Evolutionary conservation across 2,888 invertebrate species (phyloP), one percentile per base, ranked within the genome.

Genomic region (Ormyrus labotus): DNA sequence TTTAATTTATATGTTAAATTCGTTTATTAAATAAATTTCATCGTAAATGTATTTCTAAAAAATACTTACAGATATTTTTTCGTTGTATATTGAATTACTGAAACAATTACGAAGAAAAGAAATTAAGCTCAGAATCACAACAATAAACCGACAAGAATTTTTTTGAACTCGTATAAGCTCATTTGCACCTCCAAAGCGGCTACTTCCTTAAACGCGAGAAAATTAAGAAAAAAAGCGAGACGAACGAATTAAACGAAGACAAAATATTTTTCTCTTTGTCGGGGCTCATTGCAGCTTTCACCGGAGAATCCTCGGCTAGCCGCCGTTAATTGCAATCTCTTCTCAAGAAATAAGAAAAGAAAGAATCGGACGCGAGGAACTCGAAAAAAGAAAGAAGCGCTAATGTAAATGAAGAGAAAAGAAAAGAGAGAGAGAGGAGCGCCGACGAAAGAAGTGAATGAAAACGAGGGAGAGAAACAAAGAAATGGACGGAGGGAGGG

Each of bases 261-360:
- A 19, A 58, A 70, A 64, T 55, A 55, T 55, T 55, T 64, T 73
- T 19, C 45, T 73, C 55, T 19, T 48, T 65, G 48, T 11, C 19
- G 2, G 11, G 34, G 10, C 48, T 63, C 45, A 72, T 73, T 73
- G 57, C 57, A 57, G 65, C 53, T 73, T 63, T 55, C 53, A 47
- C 13, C 61, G 47, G 48, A 13, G 65, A 65, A 73, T 57, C 13
- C 55, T 57, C 19, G 73, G 53, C 72, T 55, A 55, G 72, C 34
- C 34, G 9, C 10, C 48, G 63, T 73, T 73, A 73, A 73, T 73
- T 65, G 73, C 73, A 48, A 50, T 48, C 48, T 53, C 34, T 57
- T 55, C 57, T 73, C 50, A 65, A 57, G 34, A 57, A 47, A 5
- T 6, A 50, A 45, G 47, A 61, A 57, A n/a, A 58, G 8, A 60